phyloP scores from a whole-genome alignment of 2,797 vertebrate genomes.

The Dromococcyx pavoninus region DNA sequence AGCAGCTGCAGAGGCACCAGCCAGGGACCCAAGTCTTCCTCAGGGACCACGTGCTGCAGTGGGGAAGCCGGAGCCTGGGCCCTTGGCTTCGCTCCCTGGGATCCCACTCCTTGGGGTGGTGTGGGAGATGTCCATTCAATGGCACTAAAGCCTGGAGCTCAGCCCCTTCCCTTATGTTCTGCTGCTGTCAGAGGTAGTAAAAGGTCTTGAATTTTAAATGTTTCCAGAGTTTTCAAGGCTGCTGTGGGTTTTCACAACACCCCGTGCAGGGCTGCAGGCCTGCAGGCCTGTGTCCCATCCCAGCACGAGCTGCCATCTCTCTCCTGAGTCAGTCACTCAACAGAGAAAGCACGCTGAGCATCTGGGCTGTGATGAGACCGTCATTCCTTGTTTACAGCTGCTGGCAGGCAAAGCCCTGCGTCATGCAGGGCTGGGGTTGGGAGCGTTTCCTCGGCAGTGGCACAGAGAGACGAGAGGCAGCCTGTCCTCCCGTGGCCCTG shows the following conservation, averaged over 20 bases:
- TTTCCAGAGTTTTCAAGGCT: neutral
- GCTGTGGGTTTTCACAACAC: neutral
- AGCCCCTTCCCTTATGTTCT: neutral
- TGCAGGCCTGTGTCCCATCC: accelerated
- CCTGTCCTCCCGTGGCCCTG: accelerated
- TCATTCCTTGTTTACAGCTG: slow-evolving; percentile 58
- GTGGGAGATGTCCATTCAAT: accelerated
- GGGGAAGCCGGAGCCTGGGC: neutral
- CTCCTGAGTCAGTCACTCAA: neutral
- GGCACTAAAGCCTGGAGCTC: neutral
- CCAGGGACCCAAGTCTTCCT: neutral
- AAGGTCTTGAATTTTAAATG: neutral
- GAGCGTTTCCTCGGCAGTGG: neutral
- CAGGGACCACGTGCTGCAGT: accelerated
- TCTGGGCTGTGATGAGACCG: slow-evolving; percentile 28
- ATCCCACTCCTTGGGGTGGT: accelerated
- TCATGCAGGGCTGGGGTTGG: neutral
- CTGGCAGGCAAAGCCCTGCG: slow-evolving; percentile 47
- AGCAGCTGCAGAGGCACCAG: neutral
- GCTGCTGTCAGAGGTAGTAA: neutral
- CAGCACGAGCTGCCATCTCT: neutral
- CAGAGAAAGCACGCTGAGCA: slow-evolving; percentile 24
- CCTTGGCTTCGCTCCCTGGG: accelerated
- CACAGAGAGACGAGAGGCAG: neutral
- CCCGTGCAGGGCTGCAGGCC: neutral